Conservation (phyloP, 2,797 vertebrate species). For the Sebastes matsubarae region DNA sequence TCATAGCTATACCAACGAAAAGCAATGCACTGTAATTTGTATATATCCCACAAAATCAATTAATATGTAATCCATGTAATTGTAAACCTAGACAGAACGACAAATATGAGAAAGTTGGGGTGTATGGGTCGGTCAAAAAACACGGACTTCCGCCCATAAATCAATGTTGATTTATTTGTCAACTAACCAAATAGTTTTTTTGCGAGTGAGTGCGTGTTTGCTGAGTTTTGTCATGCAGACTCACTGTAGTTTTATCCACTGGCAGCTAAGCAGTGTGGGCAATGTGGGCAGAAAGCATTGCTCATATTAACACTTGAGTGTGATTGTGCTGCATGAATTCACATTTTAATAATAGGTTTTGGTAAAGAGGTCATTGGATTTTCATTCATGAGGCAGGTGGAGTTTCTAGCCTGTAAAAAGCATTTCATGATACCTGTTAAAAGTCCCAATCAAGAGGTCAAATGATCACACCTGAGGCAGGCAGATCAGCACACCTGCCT, state of each 20-base stretch:
- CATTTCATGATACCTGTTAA: neutral
- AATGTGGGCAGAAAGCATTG: conserved; percentile 5
- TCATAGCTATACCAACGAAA: rapidly evolving
- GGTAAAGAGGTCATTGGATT: neutral
- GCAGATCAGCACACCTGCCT: neutral
- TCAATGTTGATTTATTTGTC: no score
- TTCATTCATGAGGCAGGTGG: conserved; percentile 4
- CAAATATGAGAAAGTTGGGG: no score
- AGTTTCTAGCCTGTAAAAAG: neutral
- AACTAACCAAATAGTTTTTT: no score
- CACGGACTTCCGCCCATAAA: no score
- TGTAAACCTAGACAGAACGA: no score
- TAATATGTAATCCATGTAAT: rapidly evolving
- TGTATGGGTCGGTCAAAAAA: no score
- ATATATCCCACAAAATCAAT: no score
- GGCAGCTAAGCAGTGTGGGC: neutral
- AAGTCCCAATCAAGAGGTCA: neutral
- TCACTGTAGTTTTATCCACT: neutral
- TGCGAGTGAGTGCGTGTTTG: neutral
- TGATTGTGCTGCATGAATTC: conserved; percentile 29
- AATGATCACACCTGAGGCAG: neutral
- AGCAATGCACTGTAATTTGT: neutral
- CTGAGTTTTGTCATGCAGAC: conserved; percentile 10
- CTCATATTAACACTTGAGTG: conserved; percentile 26
- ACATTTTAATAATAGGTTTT: neutral